phyloP scores from a whole-genome alignment of 2,797 vertebrate genomes.

The Chlorospingus semifuscus region DNA sequence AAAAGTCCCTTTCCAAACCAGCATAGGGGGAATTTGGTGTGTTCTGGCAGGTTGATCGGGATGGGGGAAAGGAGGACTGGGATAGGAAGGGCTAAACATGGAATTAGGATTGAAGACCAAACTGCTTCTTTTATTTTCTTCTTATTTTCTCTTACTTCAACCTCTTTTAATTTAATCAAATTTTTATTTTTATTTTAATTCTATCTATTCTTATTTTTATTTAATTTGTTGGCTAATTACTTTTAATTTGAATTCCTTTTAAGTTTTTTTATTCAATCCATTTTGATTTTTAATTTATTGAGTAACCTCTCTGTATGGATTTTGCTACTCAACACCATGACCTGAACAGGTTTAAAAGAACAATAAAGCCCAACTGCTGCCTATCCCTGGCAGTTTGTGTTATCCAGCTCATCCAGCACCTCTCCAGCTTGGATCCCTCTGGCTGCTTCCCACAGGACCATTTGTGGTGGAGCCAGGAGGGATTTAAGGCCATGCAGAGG shows the following conservation, averaged over 20 bases:
- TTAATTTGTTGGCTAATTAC: neutral
- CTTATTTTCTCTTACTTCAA: neutral
- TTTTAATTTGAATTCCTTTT: neutral
- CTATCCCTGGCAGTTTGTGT: neutral
- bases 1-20: neutral
- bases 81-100: neutral
- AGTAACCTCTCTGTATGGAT: neutral
- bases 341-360: neutral
- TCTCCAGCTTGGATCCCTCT: neutral
- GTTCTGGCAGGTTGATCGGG: neutral
- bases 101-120: neutral
- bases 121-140: rapidly evolving
- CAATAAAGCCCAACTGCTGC: neutral
- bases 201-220: neutral
- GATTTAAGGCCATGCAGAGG: neutral
- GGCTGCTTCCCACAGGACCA: rapidly evolving
- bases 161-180: neutral
- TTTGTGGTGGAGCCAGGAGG: neutral
- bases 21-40: rapidly evolving
- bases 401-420: neutral
- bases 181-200: neutral
- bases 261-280: too few relatives aligned
- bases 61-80: neutral
- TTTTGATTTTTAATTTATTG: neutral
- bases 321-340: neutral